Evolutionary conservation across 2,888 invertebrate genomes (phyloP).

Genomic region (Silvanus unidentatus): DNA sequence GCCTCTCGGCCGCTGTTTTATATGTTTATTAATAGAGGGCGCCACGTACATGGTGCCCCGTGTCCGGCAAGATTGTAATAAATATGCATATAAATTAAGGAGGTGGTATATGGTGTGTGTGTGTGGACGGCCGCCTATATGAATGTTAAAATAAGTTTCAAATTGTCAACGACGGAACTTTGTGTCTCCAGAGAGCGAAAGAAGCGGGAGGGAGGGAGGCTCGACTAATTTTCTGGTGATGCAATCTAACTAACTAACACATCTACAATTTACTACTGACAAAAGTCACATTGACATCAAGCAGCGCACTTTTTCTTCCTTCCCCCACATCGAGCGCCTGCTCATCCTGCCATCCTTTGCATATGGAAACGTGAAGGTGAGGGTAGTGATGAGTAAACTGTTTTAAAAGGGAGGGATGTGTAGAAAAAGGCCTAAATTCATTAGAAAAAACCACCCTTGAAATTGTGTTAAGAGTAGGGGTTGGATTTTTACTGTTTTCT

Average conservation of each 20-base stretch:
- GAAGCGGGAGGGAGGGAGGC: conserved; percentile 25
- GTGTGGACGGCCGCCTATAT: conserved; percentile 45
- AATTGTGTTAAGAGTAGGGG: no score
- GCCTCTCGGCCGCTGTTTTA: conserved; percentile 10
- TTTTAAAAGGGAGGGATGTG: no score
- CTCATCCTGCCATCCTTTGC: no score
- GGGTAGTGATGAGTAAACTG: no score
- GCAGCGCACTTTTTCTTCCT: no score
- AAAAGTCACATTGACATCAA: no score
- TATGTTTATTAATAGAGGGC: conserved; percentile 1
- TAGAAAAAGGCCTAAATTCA: no score
- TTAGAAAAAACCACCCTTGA: no score
- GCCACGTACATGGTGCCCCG: conserved; percentile 9
- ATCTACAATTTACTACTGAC: no score
- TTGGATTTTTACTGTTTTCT: no score
- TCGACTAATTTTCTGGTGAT: conserved; percentile 38
- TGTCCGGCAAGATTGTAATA: conserved; percentile 38
- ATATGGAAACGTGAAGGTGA: no score
- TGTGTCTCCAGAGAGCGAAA: conserved; percentile 42
- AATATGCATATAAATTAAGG: conserved; percentile 49
- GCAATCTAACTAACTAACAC: conserved; percentile 30
- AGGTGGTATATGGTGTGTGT: conserved; percentile 40
- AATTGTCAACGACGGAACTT: conserved; percentile 51
- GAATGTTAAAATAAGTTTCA: conserved; percentile 54
- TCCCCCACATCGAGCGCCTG: no score